Conservation (phyloP, 2,888 invertebrate species). For the Melolontha melolontha region DNA sequence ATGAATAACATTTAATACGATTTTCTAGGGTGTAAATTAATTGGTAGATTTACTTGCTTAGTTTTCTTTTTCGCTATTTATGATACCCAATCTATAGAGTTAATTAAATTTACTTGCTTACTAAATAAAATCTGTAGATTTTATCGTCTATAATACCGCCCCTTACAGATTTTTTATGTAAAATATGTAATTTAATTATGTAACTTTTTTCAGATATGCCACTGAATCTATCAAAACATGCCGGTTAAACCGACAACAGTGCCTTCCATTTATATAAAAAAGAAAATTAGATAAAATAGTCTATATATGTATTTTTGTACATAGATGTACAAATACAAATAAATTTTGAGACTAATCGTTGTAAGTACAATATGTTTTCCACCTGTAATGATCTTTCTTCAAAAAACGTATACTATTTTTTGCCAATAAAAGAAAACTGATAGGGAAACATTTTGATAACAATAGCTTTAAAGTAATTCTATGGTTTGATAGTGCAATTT, state of each 20-base stretch:
- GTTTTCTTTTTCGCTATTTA: no score
- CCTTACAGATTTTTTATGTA: no score
- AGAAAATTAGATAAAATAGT: constrained; percentile 37
- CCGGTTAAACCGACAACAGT: constrained; percentile 67
- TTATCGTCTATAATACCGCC: no score
- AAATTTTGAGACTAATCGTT: constrained; percentile 27
- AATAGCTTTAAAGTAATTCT: constrained; percentile 38
- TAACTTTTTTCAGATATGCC: constrained; percentile 82
- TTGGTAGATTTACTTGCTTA: no score
- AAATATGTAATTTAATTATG: no score
- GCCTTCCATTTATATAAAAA: constrained; percentile 54
- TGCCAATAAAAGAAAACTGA: constrained; percentile 17
- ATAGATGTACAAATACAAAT: constrained; percentile 35
- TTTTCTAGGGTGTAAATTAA: no score
- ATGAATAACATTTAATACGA: no score
- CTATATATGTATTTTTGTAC: constrained; percentile 44
- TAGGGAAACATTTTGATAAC: constrained; percentile 24
- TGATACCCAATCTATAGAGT: no score
- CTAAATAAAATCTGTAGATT: no score
- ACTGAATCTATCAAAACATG: constrained; percentile 89
- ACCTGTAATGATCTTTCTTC: constrained; percentile 23
- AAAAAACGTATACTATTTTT: constrained; percentile 29
- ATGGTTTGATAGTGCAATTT: constrained; percentile 40
- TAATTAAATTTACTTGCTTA: no score
- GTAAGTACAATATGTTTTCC: constrained; percentile 31